These are phyloP conservation scores for Taenioides sp. DNA, from an alignment of 2,797 vertebrate genomes.

Conservation along the genomic window DNA sequence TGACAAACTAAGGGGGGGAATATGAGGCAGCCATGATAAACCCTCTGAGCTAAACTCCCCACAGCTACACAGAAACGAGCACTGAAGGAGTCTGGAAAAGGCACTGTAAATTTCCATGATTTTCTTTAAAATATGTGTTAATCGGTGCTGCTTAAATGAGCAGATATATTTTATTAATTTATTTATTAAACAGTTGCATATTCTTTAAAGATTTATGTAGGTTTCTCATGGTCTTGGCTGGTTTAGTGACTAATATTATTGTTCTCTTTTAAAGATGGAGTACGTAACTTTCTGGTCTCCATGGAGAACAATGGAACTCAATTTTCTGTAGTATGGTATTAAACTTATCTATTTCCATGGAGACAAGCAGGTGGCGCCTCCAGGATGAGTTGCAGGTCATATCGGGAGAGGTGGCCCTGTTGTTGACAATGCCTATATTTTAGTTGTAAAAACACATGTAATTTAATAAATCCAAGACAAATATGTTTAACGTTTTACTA, in stretches of 20 bases:
- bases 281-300: too few species aligned
- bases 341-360: background rate
- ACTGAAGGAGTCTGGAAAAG: slow-evolving; percentile 18
- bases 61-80: slow-evolving; percentile 59
- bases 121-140: background rate
- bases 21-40: slow-evolving; percentile 72
- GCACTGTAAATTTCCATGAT: background rate
- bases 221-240: background rate
- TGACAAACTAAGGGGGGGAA: slow-evolving; percentile 59
- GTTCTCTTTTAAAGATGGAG: background rate
- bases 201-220: background rate
- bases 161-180: background rate
- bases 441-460: background rate
- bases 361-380: background rate
- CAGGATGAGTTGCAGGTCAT: background rate
- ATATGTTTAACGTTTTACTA: background rate
- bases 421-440: background rate
- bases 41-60: slow-evolving; percentile 70
- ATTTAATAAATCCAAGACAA: background rate
- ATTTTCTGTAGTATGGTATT: background rate
- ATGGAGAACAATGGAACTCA: background rate
- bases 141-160: background rate
- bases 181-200: background rate
- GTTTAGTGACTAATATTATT: background rate
- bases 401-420: background rate